Percentiles rank a stretch among this genome's conserved stretches.
Conservation (phyloP, 2,797 vertebrate genomes). For the Fundulus diaphanus region DNA sequence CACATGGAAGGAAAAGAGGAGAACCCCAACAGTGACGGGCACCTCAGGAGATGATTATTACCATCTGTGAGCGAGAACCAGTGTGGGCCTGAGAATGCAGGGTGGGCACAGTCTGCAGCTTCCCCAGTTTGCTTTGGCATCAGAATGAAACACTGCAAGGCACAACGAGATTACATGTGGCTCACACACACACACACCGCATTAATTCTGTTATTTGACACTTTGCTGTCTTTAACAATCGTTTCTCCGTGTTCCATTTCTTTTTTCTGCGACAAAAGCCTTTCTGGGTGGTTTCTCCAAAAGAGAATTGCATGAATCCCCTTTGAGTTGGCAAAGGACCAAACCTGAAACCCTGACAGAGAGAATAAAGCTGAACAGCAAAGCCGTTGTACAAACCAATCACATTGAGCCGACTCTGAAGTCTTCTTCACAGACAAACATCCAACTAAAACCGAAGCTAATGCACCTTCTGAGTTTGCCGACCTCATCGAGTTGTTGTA, state of each 20-base stretch:
- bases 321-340: conserved; percentile 39
- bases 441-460: conserved; percentile 22
- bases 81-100: conserved; percentile 53
- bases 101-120: conserved; percentile 59
- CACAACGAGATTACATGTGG: conserved; percentile 58
- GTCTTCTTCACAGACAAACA: conserved; percentile 18
- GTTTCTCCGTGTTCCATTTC: conserved; percentile 40
- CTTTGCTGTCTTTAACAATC: conserved; percentile 58
- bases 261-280: conserved; percentile 35
- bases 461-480: conserved; percentile 30
- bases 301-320: conserved; percentile 37
- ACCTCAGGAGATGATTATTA: conserved; percentile 76
- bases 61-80: conserved; percentile 71
- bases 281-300: conserved; percentile 50
- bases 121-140: conserved; percentile 71
- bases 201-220: conserved; percentile 56
- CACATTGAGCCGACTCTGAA: conserved; percentile 32
- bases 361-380: conserved; percentile 43
- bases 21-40: conserved; percentile 53
- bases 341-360: conserved; percentile 43
- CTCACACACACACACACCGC: conserved; percentile 45
- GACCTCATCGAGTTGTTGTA: conserved; percentile 7
- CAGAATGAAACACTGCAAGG: conserved; percentile 57
- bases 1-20: conserved; percentile 47
- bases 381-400: conserved; percentile 29